Evolutionary conservation across 2,113 vertebrate species (phyloP), one percentile per base, ranked within the genome.

Genomic region (Sceloporus undulatus): DNA sequence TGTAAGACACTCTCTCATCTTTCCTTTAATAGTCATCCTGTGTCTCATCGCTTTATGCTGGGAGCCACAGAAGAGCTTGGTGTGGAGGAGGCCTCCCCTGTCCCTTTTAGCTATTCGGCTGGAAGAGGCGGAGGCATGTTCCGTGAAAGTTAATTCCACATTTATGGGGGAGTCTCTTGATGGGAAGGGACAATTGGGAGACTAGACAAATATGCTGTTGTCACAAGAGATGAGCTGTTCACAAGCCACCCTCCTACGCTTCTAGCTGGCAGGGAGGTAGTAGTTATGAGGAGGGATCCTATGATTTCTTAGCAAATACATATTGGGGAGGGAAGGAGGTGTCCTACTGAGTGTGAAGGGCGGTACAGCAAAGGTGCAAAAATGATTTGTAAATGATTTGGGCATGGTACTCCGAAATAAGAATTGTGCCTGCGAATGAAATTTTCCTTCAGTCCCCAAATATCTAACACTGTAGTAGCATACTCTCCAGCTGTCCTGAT

Each of bases 1-100:
- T 62, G 14, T 21, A 40, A 40, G 62, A 2, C 85, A 11, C 16
- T 38, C 74, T 19, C 73, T 2, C 52, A 52, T 13, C 38, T 48
- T 48, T n/a, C 18, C 18, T 34, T 13, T 9, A 75, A 18, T 65
- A 27, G 54, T 4, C 19, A 23, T 62, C 16, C 9, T 6, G 27
- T 18, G 68, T 74, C 79, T 62, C 70, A 42, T 25, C 7, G 18
- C 3, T 40, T 65, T 29, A 42, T 2, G 38, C 38, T 16, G 75
- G 19, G n/a, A 56, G 73, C 21, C 42, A 2, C 14, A 18, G 18
- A 13, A 10, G 19, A 21, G 29, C 48, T 27, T 48, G 0, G 2
- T 1, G n/a, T 1, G 11, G 1, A 38, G 59, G 25, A 70, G n/a
- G 34, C 10, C 1, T 11, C n/a, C 62, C 0, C 0, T 0, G 42